These are phyloP conservation scores for Myrmophylax atrothorax DNA, from an alignment of 2,113 vertebrate genomes.

Conservation along the genomic window DNA sequence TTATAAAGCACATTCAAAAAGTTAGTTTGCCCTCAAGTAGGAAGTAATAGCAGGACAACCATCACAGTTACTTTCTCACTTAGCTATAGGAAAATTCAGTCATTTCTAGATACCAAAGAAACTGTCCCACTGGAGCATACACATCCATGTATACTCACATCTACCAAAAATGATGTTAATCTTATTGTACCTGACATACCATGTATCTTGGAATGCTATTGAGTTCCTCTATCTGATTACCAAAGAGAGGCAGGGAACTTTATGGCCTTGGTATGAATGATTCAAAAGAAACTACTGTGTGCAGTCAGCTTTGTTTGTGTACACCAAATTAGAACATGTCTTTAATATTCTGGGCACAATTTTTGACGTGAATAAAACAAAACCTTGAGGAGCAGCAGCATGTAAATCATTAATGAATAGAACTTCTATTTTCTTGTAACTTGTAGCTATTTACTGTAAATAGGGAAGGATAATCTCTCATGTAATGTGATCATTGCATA, in stretches of 20 bases:
- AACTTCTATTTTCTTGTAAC: conserved; percentile 45
- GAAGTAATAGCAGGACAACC: not conserved
- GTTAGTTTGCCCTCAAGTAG: not conserved
- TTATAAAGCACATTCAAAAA: not conserved
- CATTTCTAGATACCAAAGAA: not conserved
- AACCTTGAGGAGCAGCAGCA: conserved; percentile 31
- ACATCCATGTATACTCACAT: not conserved
- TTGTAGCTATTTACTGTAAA: conserved; percentile 66
- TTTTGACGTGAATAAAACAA: conserved; percentile 34
- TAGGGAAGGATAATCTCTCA: conserved; percentile 58
- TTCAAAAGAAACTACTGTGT: not conserved
- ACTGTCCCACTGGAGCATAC: not conserved
- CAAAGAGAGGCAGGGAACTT: not conserved
- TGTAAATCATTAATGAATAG: conserved; percentile 66
- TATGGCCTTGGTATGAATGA: not conserved
- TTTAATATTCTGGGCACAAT: conserved; percentile 55
- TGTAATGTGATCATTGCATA: conserved; percentile 61
- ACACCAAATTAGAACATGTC: not conserved
- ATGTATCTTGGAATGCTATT: not conserved
- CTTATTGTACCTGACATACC: not conserved
- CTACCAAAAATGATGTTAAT: not conserved
- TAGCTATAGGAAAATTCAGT: not conserved
- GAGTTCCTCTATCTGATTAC: not conserved
- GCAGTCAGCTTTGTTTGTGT: not conserved
- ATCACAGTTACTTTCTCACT: not conserved